Evolutionary conservation across 2,797 vertebrate species (phyloP).

Genomic region (Pelodytes ibericus): DNA sequence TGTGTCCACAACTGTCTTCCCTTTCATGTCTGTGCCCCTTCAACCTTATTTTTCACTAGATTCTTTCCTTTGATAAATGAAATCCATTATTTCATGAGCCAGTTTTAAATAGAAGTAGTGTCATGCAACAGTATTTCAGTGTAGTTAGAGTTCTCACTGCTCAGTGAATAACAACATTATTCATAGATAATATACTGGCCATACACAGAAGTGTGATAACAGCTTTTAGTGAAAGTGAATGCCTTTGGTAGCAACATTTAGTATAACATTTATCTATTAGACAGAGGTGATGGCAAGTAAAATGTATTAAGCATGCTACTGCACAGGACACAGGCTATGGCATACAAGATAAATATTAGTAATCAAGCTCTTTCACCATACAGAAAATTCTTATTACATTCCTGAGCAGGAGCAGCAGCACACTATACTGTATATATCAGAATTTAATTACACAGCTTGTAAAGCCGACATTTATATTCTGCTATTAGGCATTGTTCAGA

Average conservation of each 20-base stretch:
- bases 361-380: slow-evolving; percentile 51
- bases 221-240: slow-evolving; percentile 29
- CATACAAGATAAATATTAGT: slow-evolving; percentile 52
- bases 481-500: slow-evolving; percentile 45
- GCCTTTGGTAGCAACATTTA: slow-evolving; percentile 16
- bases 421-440: slow-evolving; percentile 28
- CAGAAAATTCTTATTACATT: slow-evolving; percentile 48
- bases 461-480: slow-evolving; percentile 11
- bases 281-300: slow-evolving; percentile 47
- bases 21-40: too few relatives aligned
- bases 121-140: background rate
- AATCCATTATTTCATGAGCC: background rate
- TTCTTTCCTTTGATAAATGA: too few relatives aligned
- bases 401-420: slow-evolving; percentile 23
- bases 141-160: slow-evolving; percentile 30
- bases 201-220: slow-evolving; percentile 33
- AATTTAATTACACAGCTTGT: slow-evolving; percentile 38
- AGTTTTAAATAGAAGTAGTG: background rate
- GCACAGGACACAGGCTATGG: slow-evolving; percentile 43
- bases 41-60: too few relatives aligned
- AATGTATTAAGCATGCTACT: slow-evolving; percentile 45
- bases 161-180: slow-evolving; percentile 4
- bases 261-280: slow-evolving; percentile 39
- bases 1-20: too few relatives aligned
- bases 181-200: background rate